Base-by-base conservation (phyloP, 2,888 invertebrate genomes). In the Ametastegia equiseti region DNA sequence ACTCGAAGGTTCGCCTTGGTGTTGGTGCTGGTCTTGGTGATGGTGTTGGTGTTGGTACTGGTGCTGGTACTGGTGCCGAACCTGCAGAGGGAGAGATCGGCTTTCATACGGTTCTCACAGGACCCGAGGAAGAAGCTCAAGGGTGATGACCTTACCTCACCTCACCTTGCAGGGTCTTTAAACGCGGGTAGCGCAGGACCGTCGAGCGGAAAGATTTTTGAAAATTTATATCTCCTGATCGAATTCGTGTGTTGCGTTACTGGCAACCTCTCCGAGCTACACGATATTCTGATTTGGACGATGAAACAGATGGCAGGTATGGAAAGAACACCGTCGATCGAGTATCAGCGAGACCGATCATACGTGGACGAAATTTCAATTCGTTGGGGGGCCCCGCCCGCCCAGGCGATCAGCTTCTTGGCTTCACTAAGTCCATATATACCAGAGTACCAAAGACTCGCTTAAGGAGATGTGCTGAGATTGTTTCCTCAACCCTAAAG, bases 61-160 rank as follows among this genome's bases (percentile, higher is more conserved):
- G 71, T 45, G 15, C 13, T 47, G 23, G 42, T 27, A 30, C 13
- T 47, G 23, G 42, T 27, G 15, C 71, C 47, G 47, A 27, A 47
- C 47, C 42, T 30, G 13, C 45, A 71, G 27, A 27, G 60, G 42
- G 42, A 71, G 54, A 75, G 88, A 90, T 90, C 90, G 83, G 82
- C 87, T 91, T 91, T 88, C 90, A 85, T 85, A 83, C 83, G 85
- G 89, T 90, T 91, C 90, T 89, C 91, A 89, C 89, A 88, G 84
- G 82, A 82, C 80, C 79, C 82, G 80, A 82, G 30, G 60, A 60
- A 30, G 60, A 60, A 83, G 84, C 85, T 86, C 86, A 85, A 82
- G 86, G 87, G 86, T 87, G 88, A 87, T 84, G 88, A 88, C 88
- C 89, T 88, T 87, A 86, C 80, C 50, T 71, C n/a, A 30, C 42